phyloP scores from a whole-genome alignment of 1,140 invertebrate species.

The Oreohelix idahoensis region DNA sequence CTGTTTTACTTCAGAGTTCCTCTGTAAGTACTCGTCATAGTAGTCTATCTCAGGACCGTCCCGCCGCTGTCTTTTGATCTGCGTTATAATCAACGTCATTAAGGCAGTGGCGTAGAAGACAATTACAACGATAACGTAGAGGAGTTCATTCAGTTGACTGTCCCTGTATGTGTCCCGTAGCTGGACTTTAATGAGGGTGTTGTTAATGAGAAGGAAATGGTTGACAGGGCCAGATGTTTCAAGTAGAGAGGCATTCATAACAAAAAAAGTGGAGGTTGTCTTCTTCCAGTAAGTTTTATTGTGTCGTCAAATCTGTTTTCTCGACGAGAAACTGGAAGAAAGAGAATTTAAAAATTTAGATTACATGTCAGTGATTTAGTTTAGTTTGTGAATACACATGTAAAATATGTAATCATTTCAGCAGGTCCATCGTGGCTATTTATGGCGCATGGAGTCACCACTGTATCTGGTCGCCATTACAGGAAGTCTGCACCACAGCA shows the following conservation, averaged over 20 bases:
- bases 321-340: no score
- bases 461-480: no score
- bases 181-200: slow-evolving; percentile 53
- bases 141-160: slow-evolving; percentile 64
- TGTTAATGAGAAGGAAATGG: slow-evolving; percentile 47
- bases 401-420: no score
- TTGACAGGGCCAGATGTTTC: not conserved
- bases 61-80: slow-evolving; percentile 61
- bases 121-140: slow-evolving; percentile 69
- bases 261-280: not conserved
- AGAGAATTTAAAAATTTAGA: no score
- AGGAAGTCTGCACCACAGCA: no score
- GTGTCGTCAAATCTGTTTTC: not conserved
- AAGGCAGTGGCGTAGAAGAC: slow-evolving; percentile 68
- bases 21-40: slow-evolving; percentile 67
- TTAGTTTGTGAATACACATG: no score
- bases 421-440: no score
- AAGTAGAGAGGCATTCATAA: not conserved
- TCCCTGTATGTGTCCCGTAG: slow-evolving; percentile 54
- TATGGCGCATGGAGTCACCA: no score
- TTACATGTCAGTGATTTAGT: no score
- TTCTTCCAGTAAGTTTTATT: not conserved
- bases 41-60: slow-evolving; percentile 65
- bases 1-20: slow-evolving; percentile 56
- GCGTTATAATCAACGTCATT: slow-evolving; percentile 67